Evolutionary conservation across 2,888 invertebrate species (phyloP), one percentile per base, ranked within the genome.

Genomic region (Rhodophaea formosa): DNA sequence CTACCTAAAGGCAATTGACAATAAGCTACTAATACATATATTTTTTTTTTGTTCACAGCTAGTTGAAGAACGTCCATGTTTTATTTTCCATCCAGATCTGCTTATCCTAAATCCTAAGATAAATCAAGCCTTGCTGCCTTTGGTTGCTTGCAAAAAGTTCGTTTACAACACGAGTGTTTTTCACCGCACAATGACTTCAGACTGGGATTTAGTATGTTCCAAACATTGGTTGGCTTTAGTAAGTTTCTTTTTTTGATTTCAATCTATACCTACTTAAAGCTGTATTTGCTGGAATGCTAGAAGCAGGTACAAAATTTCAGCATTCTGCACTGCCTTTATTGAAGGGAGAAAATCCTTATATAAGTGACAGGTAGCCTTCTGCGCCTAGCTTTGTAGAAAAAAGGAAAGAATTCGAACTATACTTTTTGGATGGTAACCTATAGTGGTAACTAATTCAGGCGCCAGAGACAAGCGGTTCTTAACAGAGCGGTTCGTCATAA

Each of bases 191-290:
- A 95, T 95, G 44, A 91, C 92, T 35, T 93, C 94, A 0, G 93
- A 95, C 79, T 94, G 93, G 93, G 76, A 93, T 79, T 83, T 95
- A 62, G 93, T 95, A 15, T 95, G 95, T 72, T 86, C 89, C 7
- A 87, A 86, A 49, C 91, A 91, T 69, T 91, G 92, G 84, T 77
- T 92, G 62, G 82, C 92, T 46, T 93, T 94, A 71, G 85, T 92
- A 70, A 32, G 83, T 75, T 66, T 8, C 32, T 39, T 6, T 59
- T 56, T 7, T 8, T 8, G 30, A 30, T 10, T 12, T 12, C 0
- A 12, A 39, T 10, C 35, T 35, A 35, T 10, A 6, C 12, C 1
- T 39, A n/a, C 12, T 3, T 8, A 32, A 5, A 8, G 8, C 32
- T 23, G 23, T 23, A 23, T 23, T 5, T 23, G 23, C 23, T 23